Evolutionary conservation across 2,113 vertebrate genomes (phyloP), one percentile per base, ranked within the genome.

Genomic region (Upupa epops): DNA sequence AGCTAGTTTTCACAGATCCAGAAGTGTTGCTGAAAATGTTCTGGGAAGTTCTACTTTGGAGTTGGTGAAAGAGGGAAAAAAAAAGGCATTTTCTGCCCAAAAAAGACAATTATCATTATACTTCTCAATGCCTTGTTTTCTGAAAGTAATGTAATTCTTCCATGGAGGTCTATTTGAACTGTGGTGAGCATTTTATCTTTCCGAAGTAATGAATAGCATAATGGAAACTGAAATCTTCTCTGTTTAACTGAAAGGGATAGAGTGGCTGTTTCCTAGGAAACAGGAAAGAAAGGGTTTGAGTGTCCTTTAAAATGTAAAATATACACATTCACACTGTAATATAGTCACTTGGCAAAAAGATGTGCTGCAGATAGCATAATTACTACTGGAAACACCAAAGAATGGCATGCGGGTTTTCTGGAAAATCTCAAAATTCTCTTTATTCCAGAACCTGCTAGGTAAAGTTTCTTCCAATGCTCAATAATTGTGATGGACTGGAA

Each of bases 261-360:
- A 51, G 73, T 84, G 26, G 45, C 34, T 88, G 77, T 88, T 92
- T 93, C 93, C 88, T 81, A 90, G 88, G 94, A 72, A 96, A 96
- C 88, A 34, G 36, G 22, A 90, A 93, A 93, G 63, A 69, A 94
- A 84, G 36, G 36, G 11, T 75, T 94, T 86, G 51, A 18, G 13
- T 92, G 29, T 90, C 71, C 88, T 58, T 86, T 66, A 77, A 85
- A 78, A 90, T 84, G 75, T 82, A 55, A 84, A 94, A 93, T 86
- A 68, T 46, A 84, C 55, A 83, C 31, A 63, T 68, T 49, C 20
- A 26, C 3, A 34, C 9, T 25, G 37, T 13, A 28, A 28, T 70
- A 46, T 7, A 74, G 58, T 49, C 32, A 36, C 8, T 5, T 34
- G 73, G 24, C 54, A 75, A 84, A 88, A 88, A 72, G 34, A 28